Evolutionary conservation across 2,113 vertebrate species (phyloP), one percentile per base, ranked within the genome.

Genomic region (Varanus salvator): DNA sequence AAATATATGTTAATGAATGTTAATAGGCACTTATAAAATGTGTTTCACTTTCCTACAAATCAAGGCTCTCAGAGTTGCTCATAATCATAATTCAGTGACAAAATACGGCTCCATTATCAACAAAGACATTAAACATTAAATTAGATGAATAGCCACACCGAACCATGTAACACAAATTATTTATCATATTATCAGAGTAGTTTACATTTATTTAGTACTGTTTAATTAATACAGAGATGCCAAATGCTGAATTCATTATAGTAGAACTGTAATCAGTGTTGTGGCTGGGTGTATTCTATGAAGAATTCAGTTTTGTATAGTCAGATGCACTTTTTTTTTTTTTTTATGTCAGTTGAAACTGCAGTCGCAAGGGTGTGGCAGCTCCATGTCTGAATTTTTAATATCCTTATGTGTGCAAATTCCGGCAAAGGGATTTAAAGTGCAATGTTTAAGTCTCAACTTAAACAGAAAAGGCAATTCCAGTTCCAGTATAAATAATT

Each of bases 391-490:
- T 87, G 23, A 82, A 71, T 91, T 21, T 71, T n/a, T 90, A 90
- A 90, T 60, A 74, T 1, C 54, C 83, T 12, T 92, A 27, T 50
- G 17, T 48, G 84, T 83, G 5, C 50, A 74, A 60, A 38, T 86
- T 92, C 50, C 74, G 68, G 23, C 87, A 34, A 87, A 60, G 34
- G 72, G 21, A 86, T 90, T 89, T 75, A 82, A 87, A 94, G 17
- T 77, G 87, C 87, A 71, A 17, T 38, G 3, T 52, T 34, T 57
- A 3, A 54, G 31, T 68, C 72, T 9, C 60, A 89, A 77, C 44
- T 52, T 29, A 68, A 27, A 52, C 50, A 87, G 74, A 78, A 80
- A 69, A 84, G 25, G 23, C 68, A 82, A 50, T 34, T 75, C 9
- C 31, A 69, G 6, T 69, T 80, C 23, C 31, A 89, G 12, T 78